A percentile compares a stretch with the other conserved stretches of the same genome.
Conservation (phyloP, 2,797 vertebrate species). For the Enteromius thamalakanensis region DNA sequence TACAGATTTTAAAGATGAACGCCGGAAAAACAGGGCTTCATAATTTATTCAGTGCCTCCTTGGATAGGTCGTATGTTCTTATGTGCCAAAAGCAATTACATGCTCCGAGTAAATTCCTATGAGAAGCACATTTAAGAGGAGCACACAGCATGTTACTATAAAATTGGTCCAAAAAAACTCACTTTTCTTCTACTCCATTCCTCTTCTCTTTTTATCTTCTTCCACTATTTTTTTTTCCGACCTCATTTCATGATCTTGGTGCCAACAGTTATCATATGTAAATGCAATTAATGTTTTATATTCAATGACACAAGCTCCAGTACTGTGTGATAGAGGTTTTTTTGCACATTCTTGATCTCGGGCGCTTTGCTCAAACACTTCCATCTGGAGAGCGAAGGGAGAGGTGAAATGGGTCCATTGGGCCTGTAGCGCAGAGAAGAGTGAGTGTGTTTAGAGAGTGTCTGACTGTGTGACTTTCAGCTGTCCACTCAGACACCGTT, state of each 20-base stretch:
- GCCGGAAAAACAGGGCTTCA: constrained; percentile 52
- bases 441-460: constrained; percentile 31
- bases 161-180: constrained; percentile 21
- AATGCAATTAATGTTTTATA: constrained; percentile 14
- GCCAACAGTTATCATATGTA: constrained; percentile 5
- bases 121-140: constrained; percentile 48
- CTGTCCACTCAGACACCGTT: constrained; percentile 34
- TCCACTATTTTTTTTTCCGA: background rate
- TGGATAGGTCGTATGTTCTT: constrained; percentile 52
- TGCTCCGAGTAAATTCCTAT: constrained; percentile 49
- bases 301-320: background rate
- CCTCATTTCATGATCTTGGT: background rate
- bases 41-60: constrained; percentile 58
- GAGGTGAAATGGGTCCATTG: constrained; percentile 22
- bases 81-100: constrained; percentile 56
- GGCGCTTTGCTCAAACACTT: constrained; percentile 21
- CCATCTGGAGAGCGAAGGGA: constrained; percentile 23
- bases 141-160: constrained; percentile 29
- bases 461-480: constrained; percentile 38
- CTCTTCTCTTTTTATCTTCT: constrained; percentile 13
- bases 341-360: constrained; percentile 26
- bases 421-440: constrained; percentile 11
- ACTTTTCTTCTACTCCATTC: constrained; percentile 1
- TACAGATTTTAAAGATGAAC: constrained; percentile 56
- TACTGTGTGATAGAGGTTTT: background rate